These are phyloP conservation scores for Perdita meconis DNA, from an alignment of 2,888 invertebrate species.

Conservation along the genomic window DNA sequence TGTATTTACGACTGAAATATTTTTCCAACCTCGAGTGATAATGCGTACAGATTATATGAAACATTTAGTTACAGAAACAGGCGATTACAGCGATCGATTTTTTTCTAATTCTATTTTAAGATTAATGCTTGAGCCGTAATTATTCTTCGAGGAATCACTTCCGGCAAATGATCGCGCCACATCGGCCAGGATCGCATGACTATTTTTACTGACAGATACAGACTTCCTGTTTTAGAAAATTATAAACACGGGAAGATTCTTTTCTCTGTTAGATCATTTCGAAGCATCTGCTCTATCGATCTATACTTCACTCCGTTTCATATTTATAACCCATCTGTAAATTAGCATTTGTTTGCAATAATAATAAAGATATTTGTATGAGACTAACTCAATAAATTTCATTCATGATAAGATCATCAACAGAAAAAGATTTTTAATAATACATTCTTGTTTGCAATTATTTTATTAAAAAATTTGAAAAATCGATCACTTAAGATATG, in stretches of 20 bases:
- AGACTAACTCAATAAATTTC: too few species aligned
- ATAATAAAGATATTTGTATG: too few species aligned
- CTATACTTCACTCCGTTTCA: too few species aligned
- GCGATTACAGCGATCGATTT: neutral
- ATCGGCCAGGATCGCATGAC: neutral
- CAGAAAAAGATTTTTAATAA: too few species aligned
- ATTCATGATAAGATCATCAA: too few species aligned
- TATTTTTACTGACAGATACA: neutral
- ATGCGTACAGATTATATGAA: neutral
- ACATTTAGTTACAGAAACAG: neutral
- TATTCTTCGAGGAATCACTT: neutral
- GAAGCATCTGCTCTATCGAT: too few species aligned
- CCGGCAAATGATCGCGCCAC: neutral
- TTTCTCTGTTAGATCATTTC: too few species aligned
- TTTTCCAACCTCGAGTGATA: neutral
- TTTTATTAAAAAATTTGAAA: too few species aligned
- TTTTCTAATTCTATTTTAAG: neutral
- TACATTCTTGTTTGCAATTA: too few species aligned
- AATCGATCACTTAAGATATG: too few species aligned
- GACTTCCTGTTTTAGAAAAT: neutral
- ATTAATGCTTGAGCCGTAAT: neutral
- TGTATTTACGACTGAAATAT: neutral
- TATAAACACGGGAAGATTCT: neutral
- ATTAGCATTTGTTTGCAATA: too few species aligned
- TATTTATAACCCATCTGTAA: too few species aligned